Percentiles rank a stretch among this genome's conserved stretches.
phyloP scores from a whole-genome alignment of 2,888 invertebrate genomes.

The Schizaphis graminum region DNA sequence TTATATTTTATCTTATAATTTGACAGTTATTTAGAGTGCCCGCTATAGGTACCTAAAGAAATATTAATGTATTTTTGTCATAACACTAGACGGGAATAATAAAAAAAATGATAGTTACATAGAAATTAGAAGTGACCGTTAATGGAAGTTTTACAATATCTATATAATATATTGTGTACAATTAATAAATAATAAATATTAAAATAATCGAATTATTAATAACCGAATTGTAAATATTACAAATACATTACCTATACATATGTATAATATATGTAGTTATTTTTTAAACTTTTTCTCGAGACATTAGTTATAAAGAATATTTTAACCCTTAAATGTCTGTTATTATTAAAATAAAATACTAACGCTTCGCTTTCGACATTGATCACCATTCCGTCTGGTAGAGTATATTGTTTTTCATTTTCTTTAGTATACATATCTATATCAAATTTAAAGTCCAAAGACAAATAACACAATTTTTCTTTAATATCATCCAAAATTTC shows the following conservation, averaged over 20 bases:
- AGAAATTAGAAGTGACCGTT: too few relatives aligned
- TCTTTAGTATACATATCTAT: constrained; percentile 86
- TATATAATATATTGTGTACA: too few relatives aligned
- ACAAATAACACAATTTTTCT: constrained; percentile 94
- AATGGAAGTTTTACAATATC: too few relatives aligned
- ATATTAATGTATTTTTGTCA: too few relatives aligned
- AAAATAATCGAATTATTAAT: not conserved
- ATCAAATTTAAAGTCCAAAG: constrained; percentile 94
- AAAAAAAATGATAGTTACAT: too few relatives aligned
- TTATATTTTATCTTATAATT: too few relatives aligned
- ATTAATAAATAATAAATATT: not conserved
- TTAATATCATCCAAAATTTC: constrained; percentile 96
- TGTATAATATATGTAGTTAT: not conserved
- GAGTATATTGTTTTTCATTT: constrained; percentile 91
- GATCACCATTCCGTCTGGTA: constrained; percentile 91
- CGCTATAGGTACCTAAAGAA: too few relatives aligned
- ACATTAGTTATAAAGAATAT: not conserved
- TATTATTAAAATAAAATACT: constrained; percentile 15
- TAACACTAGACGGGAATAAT: too few relatives aligned
- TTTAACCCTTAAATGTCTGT: not conserved
- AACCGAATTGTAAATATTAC: not conserved
- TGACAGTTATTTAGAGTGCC: too few relatives aligned
- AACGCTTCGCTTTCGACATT: constrained; percentile 77
- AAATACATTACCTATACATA: not conserved
- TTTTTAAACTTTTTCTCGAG: not conserved